A percentile compares a stretch with the other conserved stretches of the same genome.
These are phyloP conservation scores for Myanophis thanlyinensis DNA, from an alignment of 2,113 vertebrate species.

Conservation along the genomic window DNA sequence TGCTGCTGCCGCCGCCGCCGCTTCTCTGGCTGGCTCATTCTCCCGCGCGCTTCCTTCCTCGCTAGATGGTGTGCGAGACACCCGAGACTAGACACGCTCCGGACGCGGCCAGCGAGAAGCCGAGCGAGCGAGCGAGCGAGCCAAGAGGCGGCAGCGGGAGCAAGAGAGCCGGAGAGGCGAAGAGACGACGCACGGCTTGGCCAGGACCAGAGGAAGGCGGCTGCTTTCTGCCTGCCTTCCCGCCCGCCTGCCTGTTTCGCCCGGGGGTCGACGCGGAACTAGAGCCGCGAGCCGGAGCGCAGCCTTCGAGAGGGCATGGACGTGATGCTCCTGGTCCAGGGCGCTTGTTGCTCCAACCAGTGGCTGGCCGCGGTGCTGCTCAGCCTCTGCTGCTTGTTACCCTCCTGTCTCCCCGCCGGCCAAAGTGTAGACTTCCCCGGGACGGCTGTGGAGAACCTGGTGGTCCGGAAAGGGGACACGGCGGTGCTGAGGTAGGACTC, in stretches of 20 bases:
- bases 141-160: slow-evolving; percentile 12
- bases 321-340: slow-evolving; percentile 90
- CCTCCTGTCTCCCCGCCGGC: slow-evolving; percentile 88
- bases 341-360: slow-evolving; percentile 92
- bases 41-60: slow-evolving; percentile 83
- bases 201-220: not conserved
- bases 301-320: slow-evolving; percentile 82
- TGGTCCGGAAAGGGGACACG: slow-evolving; percentile 96
- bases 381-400: slow-evolving; percentile 90
- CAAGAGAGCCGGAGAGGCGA: not conserved
- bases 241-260: not conserved
- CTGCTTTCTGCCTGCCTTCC: slow-evolving; percentile 32
- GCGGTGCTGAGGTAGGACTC: slow-evolving; percentile 90
- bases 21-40: slow-evolving; percentile 74
- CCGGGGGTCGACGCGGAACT: slow-evolving; percentile 41
- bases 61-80: slow-evolving; percentile 91
- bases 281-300: slow-evolving; percentile 56
- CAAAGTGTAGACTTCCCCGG: slow-evolving; percentile 92
- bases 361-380: slow-evolving; percentile 89
- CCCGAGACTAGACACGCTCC: slow-evolving; percentile 78
- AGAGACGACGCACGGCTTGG: not conserved
- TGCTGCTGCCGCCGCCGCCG: slow-evolving; percentile 30
- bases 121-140: slow-evolving; percentile 39
- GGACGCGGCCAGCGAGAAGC: slow-evolving; percentile 51
- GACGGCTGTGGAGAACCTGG: slow-evolving; percentile 84